Evolutionary conservation across 2,888 invertebrate species (phyloP), one percentile per base, ranked within the genome.

Genomic region (Chirona hameri): DNA sequence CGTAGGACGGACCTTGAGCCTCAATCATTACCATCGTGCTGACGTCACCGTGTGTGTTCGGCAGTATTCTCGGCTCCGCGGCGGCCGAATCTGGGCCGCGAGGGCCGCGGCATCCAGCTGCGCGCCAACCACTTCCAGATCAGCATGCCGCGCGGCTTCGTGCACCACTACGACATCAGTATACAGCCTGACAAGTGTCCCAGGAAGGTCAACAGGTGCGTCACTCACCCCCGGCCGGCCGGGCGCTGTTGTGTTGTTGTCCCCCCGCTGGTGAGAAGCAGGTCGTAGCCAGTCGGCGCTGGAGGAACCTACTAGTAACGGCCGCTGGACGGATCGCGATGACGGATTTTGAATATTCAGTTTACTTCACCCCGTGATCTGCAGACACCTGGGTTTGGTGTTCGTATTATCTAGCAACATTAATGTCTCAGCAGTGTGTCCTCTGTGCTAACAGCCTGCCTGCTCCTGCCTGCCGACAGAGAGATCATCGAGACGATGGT

Each of bases 401-500:
- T 39, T n/a, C n/a, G n/a, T 52, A 60, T 60, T 60, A 24, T 24
- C 24, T 60, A 60, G 60, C 52, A 52, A 12, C 52, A 52, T 52
- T 18, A 52, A 39, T 39, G 39, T 39, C 39, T 39, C 39, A 7
- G 39, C 39, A 39, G 39, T 39, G 39, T 39, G 39, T 39, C 7
- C 39, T 39, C 39, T 39, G 39, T 39, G 39, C 39, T 39, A 39
- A 39, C 39, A 39, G 39, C 39, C 39, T 2, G 39, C 7, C 4
- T 24, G 21, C 72, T 76, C 5, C 86, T 86, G 27, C 85, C 91
- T 91, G 93, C 93, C 95, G 95, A 52, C 90, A 93, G 98, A 87
- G 98, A 99, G 91, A 99, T 99, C 88, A 97, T 99, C 87, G 98
- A 98, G 89, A 98, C 98, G 57, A 98, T 99, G 98, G 98, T 99